A percentile compares a stretch with the other conserved stretches of the same genome.
Evolutionary conservation across 2,797 vertebrate species (phyloP).

Genomic region (Vultur gryphus): DNA sequence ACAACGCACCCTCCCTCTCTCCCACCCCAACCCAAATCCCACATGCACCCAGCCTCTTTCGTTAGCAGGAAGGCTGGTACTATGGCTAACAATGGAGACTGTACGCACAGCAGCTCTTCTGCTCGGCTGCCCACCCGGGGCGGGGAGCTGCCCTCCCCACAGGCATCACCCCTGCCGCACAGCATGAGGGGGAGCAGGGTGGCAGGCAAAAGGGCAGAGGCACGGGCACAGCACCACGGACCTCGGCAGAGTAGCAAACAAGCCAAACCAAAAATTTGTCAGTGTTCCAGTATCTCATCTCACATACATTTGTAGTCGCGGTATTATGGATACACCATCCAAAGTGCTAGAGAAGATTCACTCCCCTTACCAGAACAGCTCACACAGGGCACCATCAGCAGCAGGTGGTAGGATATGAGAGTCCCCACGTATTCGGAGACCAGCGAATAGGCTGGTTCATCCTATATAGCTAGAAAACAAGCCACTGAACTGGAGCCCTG

Average conservation of each 20-base stretch:
- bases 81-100: background rate
- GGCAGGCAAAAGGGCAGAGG: background rate
- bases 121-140: background rate
- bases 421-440: background rate
- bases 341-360: background rate
- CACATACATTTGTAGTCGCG: fast-evolving
- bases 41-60: fast-evolving
- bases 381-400: background rate
- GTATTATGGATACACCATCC: background rate
- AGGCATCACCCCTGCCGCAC: fast-evolving
- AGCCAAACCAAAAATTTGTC: background rate
- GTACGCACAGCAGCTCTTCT: background rate
- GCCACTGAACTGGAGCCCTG: background rate
- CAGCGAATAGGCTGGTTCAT: background rate
- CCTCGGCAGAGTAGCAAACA: background rate
- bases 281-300: background rate
- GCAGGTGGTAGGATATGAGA: background rate
- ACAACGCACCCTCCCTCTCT: background rate
- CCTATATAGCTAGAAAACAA: background rate
- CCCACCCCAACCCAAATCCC: background rate
- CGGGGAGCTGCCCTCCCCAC: background rate
- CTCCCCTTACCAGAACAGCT: background rate
- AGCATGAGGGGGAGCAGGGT: background rate
- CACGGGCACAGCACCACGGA: fast-evolving
- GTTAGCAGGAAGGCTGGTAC: background rate